Percentiles rank a stretch among this genome's conserved stretches.
Evolutionary conservation across 2,113 vertebrate genomes (phyloP).

Genomic region (Spilogale gracilis): DNA sequence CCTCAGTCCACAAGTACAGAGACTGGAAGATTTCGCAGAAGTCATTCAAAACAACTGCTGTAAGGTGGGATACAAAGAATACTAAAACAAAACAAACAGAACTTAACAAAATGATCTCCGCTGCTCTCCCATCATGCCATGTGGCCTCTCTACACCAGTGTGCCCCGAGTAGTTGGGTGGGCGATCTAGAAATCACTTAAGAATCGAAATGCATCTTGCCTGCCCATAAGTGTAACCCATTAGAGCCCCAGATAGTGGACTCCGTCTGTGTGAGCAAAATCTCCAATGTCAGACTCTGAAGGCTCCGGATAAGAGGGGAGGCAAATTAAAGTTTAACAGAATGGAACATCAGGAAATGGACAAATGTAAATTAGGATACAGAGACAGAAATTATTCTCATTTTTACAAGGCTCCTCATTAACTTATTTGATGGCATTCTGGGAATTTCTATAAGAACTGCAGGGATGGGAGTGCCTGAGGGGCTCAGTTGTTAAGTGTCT

Average conservation of each 20-base stretch:
- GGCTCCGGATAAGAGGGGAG: neutral
- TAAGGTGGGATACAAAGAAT: neutral
- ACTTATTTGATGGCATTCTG: slow-evolving; percentile 50
- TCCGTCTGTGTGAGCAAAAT: neutral
- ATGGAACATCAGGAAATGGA: slow-evolving; percentile 67
- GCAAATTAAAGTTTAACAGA: slow-evolving; percentile 61
- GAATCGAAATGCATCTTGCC: neutral
- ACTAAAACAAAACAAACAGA: neutral
- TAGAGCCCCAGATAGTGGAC: neutral
- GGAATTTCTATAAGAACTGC: slow-evolving; percentile 42
- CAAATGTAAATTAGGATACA: slow-evolving; percentile 64
- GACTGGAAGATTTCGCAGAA: neutral
- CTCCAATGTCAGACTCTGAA: neutral
- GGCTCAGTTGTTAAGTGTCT: no score
- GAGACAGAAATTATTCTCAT: slow-evolving; percentile 66
- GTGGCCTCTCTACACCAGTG: neutral
- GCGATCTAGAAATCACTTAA: neutral
- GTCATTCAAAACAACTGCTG: neutral
- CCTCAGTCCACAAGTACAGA: neutral
- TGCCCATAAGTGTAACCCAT: neutral
- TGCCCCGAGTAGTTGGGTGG: neutral
- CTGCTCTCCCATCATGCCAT: neutral
- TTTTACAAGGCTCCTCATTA: slow-evolving; percentile 66
- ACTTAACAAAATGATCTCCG: neutral
- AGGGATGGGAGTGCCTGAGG: no score